Evolutionary conservation across 2,888 invertebrate genomes (phyloP), one percentile per base, ranked within the genome.

Genomic region (Polydesmus complanatus): DNA sequence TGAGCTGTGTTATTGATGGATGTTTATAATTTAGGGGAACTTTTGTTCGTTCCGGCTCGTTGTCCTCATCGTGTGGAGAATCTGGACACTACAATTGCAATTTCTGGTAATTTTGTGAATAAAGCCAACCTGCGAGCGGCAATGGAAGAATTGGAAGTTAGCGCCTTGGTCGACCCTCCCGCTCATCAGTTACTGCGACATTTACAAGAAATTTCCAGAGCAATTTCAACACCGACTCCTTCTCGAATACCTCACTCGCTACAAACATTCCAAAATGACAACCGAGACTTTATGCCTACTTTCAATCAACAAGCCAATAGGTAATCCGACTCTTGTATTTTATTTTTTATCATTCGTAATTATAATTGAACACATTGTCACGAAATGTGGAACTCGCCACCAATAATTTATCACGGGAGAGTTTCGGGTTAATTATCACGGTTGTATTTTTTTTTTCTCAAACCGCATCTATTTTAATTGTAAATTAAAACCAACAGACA

Each of bases 41-140:
- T 72, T 18, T 64, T 72, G 51, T 72, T 70, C 67, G 71, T 72
- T 2, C 72, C 72, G 19, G 67, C 69, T 47, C 71, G 70, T 19
- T 69, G 69, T 57, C 70, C 72, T 3, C 72, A 72, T 60, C 64
- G 67, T 53, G 71, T 72, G 14, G 68, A 70, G 56, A 72, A 71
- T 57, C 62, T 71, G 49, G 69, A 69, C 56, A 63, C 63, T 21
- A 68, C 70, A 1, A 54, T 72, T 19, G 72, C 72, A n/a, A 69
- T 72, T 48, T 71, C 71, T n/a, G 69, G 68, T 21, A 72, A 72
- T 63, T 70, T 69, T 67, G 70, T 72, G 3, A 69, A 71, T 61
- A 62, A 67, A 3, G 69, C 71, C 21, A 72, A 72, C 62, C 64
- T 69, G 51, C 54, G 63, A 3, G 56, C 63, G 18, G 70, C 70